Percentiles rank a stretch among this genome's conserved stretches.
phyloP scores from a whole-genome alignment of 2,888 invertebrate genomes.

The Prosopocoilus inquinatus region DNA sequence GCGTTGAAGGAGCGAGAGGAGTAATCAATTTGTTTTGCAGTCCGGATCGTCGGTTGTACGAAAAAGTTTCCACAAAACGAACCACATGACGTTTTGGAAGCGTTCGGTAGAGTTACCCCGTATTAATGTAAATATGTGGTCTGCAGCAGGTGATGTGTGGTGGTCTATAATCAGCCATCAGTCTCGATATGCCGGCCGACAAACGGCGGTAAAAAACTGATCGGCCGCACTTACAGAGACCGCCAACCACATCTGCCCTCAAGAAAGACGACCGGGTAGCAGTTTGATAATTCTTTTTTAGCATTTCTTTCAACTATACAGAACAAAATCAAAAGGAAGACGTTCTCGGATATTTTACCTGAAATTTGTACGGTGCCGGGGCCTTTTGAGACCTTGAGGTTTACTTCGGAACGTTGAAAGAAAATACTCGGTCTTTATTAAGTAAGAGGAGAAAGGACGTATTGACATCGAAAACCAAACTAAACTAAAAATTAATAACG shows the following conservation, averaged over 20 bases:
- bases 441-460: too few relatives aligned
- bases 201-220: conserved; percentile 34
- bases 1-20: too few relatives aligned
- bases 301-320: conserved; percentile 33
- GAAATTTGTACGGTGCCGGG: conserved; percentile 17
- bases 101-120: conserved; percentile 7
- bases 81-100: not conserved
- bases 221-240: conserved; percentile 34
- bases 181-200: conserved; percentile 41
- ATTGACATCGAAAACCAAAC: too few relatives aligned
- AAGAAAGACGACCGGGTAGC: conserved; percentile 16
- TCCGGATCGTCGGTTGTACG: too few relatives aligned
- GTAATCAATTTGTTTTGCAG: too few relatives aligned
- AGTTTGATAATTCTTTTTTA: conserved; percentile 32
- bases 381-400: not conserved
- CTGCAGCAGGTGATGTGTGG: conserved; percentile 28
- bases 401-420: not conserved
- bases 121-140: conserved; percentile 28
- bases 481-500: too few relatives aligned
- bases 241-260: conserved; percentile 30
- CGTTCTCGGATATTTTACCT: conserved; percentile 39
- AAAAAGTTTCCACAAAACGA: too few relatives aligned
- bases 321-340: conserved; percentile 36
- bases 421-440: too few relatives aligned
- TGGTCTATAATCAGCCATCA: conserved; percentile 37